Base-by-base conservation (phyloP, 2,888 invertebrate genomes). In the Lochmaea crataegi region DNA sequence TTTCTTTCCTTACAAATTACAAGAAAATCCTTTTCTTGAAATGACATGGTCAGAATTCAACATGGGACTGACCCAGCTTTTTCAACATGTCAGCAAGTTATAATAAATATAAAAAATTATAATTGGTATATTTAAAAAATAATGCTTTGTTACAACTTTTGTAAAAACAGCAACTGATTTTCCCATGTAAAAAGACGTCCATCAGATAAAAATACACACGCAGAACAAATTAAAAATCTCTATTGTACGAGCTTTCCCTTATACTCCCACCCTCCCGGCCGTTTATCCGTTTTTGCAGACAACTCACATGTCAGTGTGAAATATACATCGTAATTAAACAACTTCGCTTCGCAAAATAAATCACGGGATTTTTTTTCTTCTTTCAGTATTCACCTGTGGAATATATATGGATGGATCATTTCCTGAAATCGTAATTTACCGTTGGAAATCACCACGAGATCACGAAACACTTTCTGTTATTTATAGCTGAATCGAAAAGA, bases 261-360 rank as follows among this genome's bases (percentile, higher is more conserved):
- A 53, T 41, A 60, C 51, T 45, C 32, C 51, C 22, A 57, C 57
- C 38, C 41, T 14, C 51, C 16, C 48, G 63, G 53, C 58, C 64
- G 41, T 22, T 68, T 68, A 60, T 48, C 68, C 45, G 68, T 48
- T 68, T 61, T 61, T 68, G 58, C 60, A 71, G 76, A 73, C 66
- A 66, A 53, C 65, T 68, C 77, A 74, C 74, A 77, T 73, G 77
- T 74, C 77, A 73, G 67, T 56, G 70, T 77, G 74, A 78, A 77
- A 77, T 78, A 78, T 77, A 78, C 75, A 75, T 74, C 72, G 79
- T 77, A 79, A 79, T 79, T 79, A 79, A 79, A 76, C 79, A 77
- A 73, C 73, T 68, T 57, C 74, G 72, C 71, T 71, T 72, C 66
- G 67, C 57, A 73, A 71, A 75, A 78, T 79, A 79, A 79, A 79